phyloP scores from a whole-genome alignment of 1,140 invertebrate genomes.

The Stratiolaelaps scimitus region DNA sequence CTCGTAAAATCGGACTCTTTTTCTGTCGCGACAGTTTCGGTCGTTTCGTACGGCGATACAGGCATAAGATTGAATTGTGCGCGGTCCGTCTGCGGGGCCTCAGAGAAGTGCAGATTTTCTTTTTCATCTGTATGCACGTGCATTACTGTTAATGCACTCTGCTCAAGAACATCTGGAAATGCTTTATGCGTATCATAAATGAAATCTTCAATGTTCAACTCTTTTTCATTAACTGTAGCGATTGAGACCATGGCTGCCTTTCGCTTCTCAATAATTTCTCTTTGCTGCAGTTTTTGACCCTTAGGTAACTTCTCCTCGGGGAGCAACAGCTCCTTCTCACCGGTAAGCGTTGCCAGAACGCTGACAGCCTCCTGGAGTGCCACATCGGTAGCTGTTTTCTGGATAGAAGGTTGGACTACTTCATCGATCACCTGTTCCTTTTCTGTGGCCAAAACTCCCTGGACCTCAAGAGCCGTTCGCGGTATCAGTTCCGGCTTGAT shows the following conservation, averaged over 20 bases:
- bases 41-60: background rate
- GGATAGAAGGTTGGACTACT: background rate
- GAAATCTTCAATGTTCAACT: slow-evolving; percentile 1
- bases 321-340: background rate
- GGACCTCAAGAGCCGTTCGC: background rate
- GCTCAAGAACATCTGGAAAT: background rate
- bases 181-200: slow-evolving; percentile 22
- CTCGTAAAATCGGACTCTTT: slow-evolving; percentile 1
- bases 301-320: background rate
- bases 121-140: background rate
- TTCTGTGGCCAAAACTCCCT: background rate
- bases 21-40: slow-evolving; percentile 27
- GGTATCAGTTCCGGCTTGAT: background rate
- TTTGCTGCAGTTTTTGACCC: slow-evolving; percentile 2
- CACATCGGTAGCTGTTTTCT: background rate
- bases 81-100: background rate
- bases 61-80: background rate
- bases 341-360: background rate
- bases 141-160: background rate
- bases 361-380: slow-evolving; percentile 20
- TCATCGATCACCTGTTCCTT: background rate
- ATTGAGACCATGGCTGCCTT: background rate
- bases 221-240: slow-evolving; percentile 4
- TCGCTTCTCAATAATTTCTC: background rate
- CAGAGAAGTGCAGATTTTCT: background rate